Percentiles rank a stretch among this genome's conserved stretches.
Evolutionary conservation across 37 sponge, comb jelly and placozoan genomes (phyloP).

Genomic region (Mnemiopsis leidyi): DNA sequence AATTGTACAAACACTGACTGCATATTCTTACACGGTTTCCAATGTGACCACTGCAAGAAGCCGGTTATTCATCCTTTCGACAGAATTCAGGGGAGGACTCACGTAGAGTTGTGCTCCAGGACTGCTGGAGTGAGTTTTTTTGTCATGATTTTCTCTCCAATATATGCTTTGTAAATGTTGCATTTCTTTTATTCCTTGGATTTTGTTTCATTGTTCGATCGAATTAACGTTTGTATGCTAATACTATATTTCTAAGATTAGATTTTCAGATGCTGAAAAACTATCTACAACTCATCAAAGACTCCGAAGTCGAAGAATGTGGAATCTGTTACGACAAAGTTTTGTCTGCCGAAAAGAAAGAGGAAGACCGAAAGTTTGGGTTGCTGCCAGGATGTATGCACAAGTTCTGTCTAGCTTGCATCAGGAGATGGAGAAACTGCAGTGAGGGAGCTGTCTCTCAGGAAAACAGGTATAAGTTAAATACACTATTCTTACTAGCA

Average conservation of each 20-base stretch:
- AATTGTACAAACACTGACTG: conserved; percentile 2
- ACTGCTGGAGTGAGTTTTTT: conserved; percentile 38
- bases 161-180: no score
- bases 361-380: conserved; percentile 62
- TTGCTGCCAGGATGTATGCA: conserved; percentile 62
- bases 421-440: conserved; percentile 47
- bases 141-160: no score
- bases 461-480: conserved; percentile 41
- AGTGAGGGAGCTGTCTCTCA: conserved; percentile 27
- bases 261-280: conserved; percentile 52
- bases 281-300: conserved; percentile 29
- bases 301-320: conserved; percentile 33
- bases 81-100: conserved; percentile 50
- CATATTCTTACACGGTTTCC: conserved; percentile 49
- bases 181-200: no score
- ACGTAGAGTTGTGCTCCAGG: conserved; percentile 46
- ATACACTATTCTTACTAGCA: no score
- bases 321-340: conserved; percentile 59
- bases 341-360: conserved; percentile 42
- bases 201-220: no score
- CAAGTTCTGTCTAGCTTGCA: conserved; percentile 64
- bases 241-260: no score
- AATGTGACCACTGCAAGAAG: conserved; percentile 61
- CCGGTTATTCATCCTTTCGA: conserved; percentile 58
- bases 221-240: no score